Base-by-base conservation (phyloP, 1,140 invertebrate species). In the Camponotus floridanus region DNA sequence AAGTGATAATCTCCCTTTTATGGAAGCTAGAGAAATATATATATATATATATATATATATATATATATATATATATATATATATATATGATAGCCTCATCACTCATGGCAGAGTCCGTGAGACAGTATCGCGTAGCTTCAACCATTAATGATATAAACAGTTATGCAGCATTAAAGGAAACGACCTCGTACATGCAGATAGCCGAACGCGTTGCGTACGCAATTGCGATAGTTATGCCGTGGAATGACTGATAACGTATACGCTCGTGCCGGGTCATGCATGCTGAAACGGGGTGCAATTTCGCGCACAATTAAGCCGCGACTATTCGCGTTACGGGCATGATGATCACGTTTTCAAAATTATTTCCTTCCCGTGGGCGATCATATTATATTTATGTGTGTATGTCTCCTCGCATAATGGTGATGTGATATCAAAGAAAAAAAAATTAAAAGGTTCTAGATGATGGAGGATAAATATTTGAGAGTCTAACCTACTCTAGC, bases 171-270 rank as follows among this genome's bases (percentile, higher is more conserved):
- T 71, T 71, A 48, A 67, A 74, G 62, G 68, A 51, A 65, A 81
- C 61, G 68, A 67, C 48, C 13, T 57, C 5, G 79, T 71, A 48
- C 21, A 70, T 83, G 55, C 61, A 87, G 67, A 68, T 78, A 78
- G 76, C 33, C 33, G 15, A 61, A 51, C 39, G 85, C 36, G 31
- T 80, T 61, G 61, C 36, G 70, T 74, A 70, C 67, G 85, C 68
- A 51, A 51, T 65, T 51, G 79, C 64, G 39, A 73, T 78, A 81
- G 85, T 70, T 81, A 70, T 70, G 26, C 51, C 31, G 11, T 39
- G 21, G 64, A 57, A 70, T 64, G 84, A 78, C 76, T 81, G 78
- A 88, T 89, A 89, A 86, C 71, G 7, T 42, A 48, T 68, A 68
- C 51, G 11, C 70, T 57, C 65, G 71, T 76, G 62, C 57, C 39